A percentile compares a stretch with the other conserved stretches of the same genome.
These are phyloP conservation scores for Intellagama lesueurii DNA, from an alignment of 2,797 vertebrate species.

Conservation along the genomic window DNA sequence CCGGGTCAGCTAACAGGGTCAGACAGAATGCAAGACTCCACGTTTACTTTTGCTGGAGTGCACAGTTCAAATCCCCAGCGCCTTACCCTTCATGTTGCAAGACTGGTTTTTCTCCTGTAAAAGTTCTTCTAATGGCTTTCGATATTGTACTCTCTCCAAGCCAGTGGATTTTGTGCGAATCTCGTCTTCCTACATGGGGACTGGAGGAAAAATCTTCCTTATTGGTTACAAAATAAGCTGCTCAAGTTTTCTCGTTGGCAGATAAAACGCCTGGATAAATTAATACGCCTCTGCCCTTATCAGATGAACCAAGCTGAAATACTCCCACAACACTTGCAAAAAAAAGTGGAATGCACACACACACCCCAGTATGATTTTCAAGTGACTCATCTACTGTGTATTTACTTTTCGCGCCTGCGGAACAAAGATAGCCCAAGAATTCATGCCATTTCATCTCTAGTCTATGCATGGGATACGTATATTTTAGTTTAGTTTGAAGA, in stretches of 20 bases:
- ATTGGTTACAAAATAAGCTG: neutral
- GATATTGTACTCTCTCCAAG: neutral
- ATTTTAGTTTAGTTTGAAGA: neutral
- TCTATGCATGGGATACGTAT: neutral
- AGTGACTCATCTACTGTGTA: neutral
- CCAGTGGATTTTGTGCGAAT: no score
- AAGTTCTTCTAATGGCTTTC: neutral
- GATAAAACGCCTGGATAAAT: neutral
- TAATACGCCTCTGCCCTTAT: neutral
- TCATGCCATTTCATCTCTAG: neutral
- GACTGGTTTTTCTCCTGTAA: neutral
- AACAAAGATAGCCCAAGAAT: neutral
- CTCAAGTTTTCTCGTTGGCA: neutral
- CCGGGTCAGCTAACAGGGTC: no score
- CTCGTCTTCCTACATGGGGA: neutral
- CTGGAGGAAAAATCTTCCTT: neutral
- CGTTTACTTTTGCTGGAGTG: neutral
- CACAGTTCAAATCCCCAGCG: no score
- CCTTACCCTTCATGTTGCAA: no score
- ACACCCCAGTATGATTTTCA: neutral
- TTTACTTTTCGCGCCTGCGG: neutral
- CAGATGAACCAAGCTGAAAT: neutral
- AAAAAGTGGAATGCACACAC: neutral
- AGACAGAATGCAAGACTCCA: no score
- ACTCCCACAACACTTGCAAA: neutral